Percentiles rank a stretch among this genome's conserved stretches.
phyloP scores from a whole-genome alignment of 2,113 vertebrate genomes.

The Pluvianellus socialis region DNA sequence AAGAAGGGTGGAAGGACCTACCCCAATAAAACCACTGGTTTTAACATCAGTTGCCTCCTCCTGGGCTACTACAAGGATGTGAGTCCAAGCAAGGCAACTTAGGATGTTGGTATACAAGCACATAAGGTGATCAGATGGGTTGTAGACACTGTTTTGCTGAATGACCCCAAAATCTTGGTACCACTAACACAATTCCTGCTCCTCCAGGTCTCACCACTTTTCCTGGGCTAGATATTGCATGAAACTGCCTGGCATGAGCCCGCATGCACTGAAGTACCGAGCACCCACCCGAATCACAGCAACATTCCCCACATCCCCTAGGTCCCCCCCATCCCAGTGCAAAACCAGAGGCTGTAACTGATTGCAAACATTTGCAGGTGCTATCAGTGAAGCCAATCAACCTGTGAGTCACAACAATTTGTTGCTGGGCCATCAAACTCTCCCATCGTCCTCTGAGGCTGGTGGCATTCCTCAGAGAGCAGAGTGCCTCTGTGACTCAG shows the following conservation, averaged over 20 bases:
- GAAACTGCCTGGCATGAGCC: background rate
- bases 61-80: background rate
- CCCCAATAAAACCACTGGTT: background rate
- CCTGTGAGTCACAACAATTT: background rate
- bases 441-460: background rate
- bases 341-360: background rate
- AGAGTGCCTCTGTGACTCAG: background rate
- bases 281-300: background rate
- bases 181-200: background rate
- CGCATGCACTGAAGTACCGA: background rate
- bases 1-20: background rate
- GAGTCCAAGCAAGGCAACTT: background rate
- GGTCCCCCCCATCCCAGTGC: background rate
- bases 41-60: background rate
- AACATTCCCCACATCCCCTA: rapidly evolving
- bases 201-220: background rate
- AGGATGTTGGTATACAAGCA: background rate
- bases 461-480: background rate
- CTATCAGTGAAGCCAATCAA: rapidly evolving
- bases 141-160: background rate
- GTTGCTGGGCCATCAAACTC: background rate
- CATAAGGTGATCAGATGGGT: background rate
- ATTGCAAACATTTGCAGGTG: background rate
- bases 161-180: background rate
- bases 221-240: background rate